Percentiles rank a stretch among this genome's conserved stretches.
phyloP scores from a whole-genome alignment of 2,888 invertebrate species.

The Nemapogon koenigi region DNA sequence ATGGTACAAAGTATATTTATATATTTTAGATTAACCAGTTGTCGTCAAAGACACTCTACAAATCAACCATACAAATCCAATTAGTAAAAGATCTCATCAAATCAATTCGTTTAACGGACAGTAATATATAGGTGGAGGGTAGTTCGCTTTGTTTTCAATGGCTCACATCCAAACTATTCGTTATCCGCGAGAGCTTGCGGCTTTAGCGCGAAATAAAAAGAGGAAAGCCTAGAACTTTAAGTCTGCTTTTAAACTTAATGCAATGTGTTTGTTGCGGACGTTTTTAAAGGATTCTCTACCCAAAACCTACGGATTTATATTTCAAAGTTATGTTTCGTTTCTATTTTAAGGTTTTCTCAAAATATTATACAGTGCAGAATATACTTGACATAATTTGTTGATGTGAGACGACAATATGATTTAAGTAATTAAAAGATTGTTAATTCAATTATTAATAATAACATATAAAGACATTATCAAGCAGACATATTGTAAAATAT shows the following conservation, averaged over 20 bases:
- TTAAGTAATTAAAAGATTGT: too few relatives aligned
- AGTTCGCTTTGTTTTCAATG: slow-evolving; percentile 48
- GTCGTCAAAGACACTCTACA: slow-evolving; percentile 32
- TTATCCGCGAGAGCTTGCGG: slow-evolving; percentile 36
- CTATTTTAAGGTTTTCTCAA: too few relatives aligned
- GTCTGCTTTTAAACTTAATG: slow-evolving; percentile 19
- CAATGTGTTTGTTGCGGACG: slow-evolving; percentile 13
- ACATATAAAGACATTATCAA: too few relatives aligned
- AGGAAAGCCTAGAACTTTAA: slow-evolving; percentile 14
- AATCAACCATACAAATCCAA: slow-evolving; percentile 49
- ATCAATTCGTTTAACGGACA: slow-evolving; percentile 54
- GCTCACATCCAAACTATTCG: slow-evolving; percentile 55
- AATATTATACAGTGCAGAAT: too few relatives aligned
- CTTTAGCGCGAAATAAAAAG: slow-evolving; percentile 31
- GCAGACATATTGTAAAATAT: too few relatives aligned
- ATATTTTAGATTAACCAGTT: slow-evolving; percentile 7
- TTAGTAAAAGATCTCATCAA: slow-evolving; percentile 57
- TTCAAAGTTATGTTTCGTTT: too few relatives aligned
- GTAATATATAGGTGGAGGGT: slow-evolving; percentile 41
- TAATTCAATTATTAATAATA: too few relatives aligned
- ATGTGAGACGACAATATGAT: too few relatives aligned
- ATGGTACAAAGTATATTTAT: too few relatives aligned
- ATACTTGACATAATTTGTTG: too few relatives aligned
- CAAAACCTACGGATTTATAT: too few relatives aligned
- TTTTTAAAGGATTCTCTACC: slow-evolving; percentile 7